Conservation (phyloP, 1,140 invertebrate genomes). For the Mycetomoellerius zeteki region DNA sequence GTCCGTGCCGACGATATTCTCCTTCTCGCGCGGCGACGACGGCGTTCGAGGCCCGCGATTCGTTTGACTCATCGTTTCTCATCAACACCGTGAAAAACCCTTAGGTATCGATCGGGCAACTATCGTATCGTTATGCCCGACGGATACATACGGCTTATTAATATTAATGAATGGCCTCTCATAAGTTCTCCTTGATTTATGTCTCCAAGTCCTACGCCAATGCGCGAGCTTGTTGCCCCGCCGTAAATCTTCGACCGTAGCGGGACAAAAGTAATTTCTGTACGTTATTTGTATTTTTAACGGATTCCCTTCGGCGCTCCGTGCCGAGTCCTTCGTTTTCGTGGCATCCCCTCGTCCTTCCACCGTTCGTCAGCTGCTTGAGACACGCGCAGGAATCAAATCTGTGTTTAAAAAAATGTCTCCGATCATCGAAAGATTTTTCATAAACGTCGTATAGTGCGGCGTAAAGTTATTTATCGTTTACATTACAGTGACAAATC, state of each 20-base stretch:
- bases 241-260: slow-evolving; percentile 84
- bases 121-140: slow-evolving; percentile 85
- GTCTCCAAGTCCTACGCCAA: slow-evolving; percentile 83
- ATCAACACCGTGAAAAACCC: slow-evolving; percentile 69
- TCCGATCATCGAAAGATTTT: not conserved
- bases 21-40: slow-evolving; percentile 35
- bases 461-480: not conserved
- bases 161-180: slow-evolving; percentile 86
- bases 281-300: slow-evolving; percentile 86
- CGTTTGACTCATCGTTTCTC: slow-evolving; percentile 72
- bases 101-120: slow-evolving; percentile 79
- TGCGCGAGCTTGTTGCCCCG: slow-evolving; percentile 84
- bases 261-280: slow-evolving; percentile 86
- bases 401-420: slow-evolving; percentile 15
- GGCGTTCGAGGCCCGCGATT: slow-evolving; percentile 59
- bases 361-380: slow-evolving; percentile 8
- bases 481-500: slow-evolving; percentile 30
- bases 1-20: slow-evolving; percentile 32
- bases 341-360: slow-evolving; percentile 36
- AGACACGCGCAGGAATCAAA: slow-evolving; percentile 61
- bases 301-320: slow-evolving; percentile 61
- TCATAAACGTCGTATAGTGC: not conserved
- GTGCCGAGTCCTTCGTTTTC: slow-evolving; percentile 63
- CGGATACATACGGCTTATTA: slow-evolving; percentile 86
- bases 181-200: slow-evolving; percentile 84